These are phyloP conservation scores for Helicoverpa armigera DNA, from an alignment of 1,140 invertebrate species.

Conservation along the genomic window DNA sequence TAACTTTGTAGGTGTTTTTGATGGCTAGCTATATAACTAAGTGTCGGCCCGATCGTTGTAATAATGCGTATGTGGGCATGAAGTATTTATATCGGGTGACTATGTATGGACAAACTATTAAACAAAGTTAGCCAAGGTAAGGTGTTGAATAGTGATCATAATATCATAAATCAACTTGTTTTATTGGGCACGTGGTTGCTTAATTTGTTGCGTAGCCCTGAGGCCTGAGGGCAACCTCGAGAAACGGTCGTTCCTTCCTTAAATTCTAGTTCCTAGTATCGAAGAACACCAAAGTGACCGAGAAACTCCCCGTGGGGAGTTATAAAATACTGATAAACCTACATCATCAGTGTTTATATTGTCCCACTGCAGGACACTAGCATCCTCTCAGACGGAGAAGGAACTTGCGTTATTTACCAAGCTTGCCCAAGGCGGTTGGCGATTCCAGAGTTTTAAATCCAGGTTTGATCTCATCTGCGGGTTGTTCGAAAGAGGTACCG, in stretches of 20 bases:
- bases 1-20: conserved; percentile 47
- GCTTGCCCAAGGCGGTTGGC: too few species aligned
- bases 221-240: neutral
- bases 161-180: conserved; percentile 17
- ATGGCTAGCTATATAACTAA: conserved; percentile 38
- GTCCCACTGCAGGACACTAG: too few species aligned
- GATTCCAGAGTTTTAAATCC: too few species aligned
- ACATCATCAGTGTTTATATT: too few species aligned
- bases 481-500: too few species aligned
- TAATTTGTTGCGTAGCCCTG: neutral
- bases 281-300: too few species aligned
- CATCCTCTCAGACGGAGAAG: too few species aligned
- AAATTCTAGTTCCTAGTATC: too few species aligned
- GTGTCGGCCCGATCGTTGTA: neutral
- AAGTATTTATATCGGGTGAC: conserved; percentile 19
- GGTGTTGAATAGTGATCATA: conserved; percentile 18
- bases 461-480: too few species aligned
- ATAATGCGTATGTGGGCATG: conserved; percentile 13
- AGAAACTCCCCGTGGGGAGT: too few species aligned
- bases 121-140: neutral
- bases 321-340: too few species aligned
- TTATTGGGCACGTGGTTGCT: neutral
- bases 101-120: conserved; percentile 35
- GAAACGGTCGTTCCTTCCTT: neutral
- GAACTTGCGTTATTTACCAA: too few species aligned